Evolutionary conservation across 1,140 invertebrate genomes (phyloP).

Genomic region (Caenorhabditis remanei): DNA sequence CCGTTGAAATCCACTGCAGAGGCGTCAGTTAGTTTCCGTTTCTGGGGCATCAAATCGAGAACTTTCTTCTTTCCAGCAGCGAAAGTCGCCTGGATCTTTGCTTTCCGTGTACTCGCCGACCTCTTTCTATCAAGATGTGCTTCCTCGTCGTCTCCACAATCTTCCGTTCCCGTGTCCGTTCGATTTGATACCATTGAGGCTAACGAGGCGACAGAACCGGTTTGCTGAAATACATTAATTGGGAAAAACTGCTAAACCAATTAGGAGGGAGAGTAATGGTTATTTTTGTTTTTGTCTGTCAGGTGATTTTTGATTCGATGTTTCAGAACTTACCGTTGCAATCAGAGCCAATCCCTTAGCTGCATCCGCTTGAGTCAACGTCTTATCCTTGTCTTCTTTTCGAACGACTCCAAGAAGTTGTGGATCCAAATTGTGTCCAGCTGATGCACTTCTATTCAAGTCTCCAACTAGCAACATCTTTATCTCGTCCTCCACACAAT

Average conservation of each 20-base stretch:
- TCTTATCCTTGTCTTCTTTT: slow-evolving; percentile 53
- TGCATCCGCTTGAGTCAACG: slow-evolving; percentile 38
- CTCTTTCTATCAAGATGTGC: slow-evolving; percentile 21
- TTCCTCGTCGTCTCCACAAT: slow-evolving; percentile 42
- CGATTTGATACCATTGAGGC: slow-evolving; percentile 34
- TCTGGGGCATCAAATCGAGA: slow-evolving; percentile 57
- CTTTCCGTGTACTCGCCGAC: slow-evolving; percentile 34
- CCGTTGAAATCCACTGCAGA: slow-evolving; percentile 16
- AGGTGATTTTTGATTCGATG: background rate
- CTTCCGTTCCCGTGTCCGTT: slow-evolving; percentile 56
- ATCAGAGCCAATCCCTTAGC: slow-evolving; percentile 44
- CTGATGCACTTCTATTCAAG: slow-evolving; percentile 14
- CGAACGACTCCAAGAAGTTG: slow-evolving; percentile 15
- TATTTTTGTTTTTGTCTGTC: background rate
- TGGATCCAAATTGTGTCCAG: slow-evolving; percentile 35
- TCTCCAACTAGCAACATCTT: slow-evolving; percentile 42
- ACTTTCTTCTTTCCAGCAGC: slow-evolving; percentile 64
- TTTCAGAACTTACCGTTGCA: background rate
- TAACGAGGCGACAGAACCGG: slow-evolving; percentile 58
- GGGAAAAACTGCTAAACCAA: too few species aligned
- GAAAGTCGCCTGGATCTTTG: slow-evolving; percentile 39
- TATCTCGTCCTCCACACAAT: slow-evolving; percentile 17
- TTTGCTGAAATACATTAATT: slow-evolving; percentile 35
- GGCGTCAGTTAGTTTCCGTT: slow-evolving; percentile 3
- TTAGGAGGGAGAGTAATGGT: background rate